Percentiles rank a stretch among this genome's conserved stretches.
These are phyloP conservation scores for Phyllopteryx taeniolatus DNA, from an alignment of 2,113 vertebrate genomes.

Conservation along the genomic window DNA sequence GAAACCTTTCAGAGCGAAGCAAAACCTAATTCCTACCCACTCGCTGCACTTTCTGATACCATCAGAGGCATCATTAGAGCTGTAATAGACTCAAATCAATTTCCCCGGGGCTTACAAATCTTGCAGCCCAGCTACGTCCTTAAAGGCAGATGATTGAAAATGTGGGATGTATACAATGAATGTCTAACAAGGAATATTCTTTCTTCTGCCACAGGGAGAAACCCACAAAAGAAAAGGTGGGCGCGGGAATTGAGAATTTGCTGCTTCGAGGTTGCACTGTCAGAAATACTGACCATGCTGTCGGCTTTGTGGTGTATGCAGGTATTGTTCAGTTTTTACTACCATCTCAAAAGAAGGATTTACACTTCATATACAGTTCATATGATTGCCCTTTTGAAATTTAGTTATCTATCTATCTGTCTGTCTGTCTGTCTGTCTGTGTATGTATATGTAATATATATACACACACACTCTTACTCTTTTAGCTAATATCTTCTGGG, in stretches of 20 bases:
- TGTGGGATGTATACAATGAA: slow-evolving; percentile 51
- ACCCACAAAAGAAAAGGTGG: slow-evolving; percentile 77
- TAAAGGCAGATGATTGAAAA: slow-evolving; percentile 49
- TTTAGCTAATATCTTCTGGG: too few species aligned
- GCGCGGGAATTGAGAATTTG: slow-evolving; percentile 85
- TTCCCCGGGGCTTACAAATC: slow-evolving; percentile 46
- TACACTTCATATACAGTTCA: background rate
- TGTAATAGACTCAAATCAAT: slow-evolving; percentile 61
- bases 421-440: too few species aligned
- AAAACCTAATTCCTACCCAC: slow-evolving; percentile 56
- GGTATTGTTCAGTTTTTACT: slow-evolving; percentile 65
- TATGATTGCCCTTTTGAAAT: background rate
- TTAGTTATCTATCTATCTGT: background rate
- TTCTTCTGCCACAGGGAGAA: slow-evolving; percentile 76
- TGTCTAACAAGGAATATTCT: slow-evolving; percentile 50
- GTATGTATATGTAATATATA: too few species aligned
- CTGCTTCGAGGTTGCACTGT: slow-evolving; percentile 89
- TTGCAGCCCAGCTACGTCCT: slow-evolving; percentile 28
- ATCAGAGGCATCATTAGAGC: slow-evolving; percentile 40
- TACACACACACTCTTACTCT: too few species aligned
- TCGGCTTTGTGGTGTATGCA: slow-evolving; percentile 93
- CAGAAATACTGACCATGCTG: slow-evolving; percentile 86
- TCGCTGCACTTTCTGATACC: slow-evolving; percentile 42
- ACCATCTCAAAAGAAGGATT: background rate
- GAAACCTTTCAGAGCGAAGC: slow-evolving; percentile 32